phyloP scores from a whole-genome alignment of 2,888 invertebrate genomes.

The Anthoptus insignis region DNA sequence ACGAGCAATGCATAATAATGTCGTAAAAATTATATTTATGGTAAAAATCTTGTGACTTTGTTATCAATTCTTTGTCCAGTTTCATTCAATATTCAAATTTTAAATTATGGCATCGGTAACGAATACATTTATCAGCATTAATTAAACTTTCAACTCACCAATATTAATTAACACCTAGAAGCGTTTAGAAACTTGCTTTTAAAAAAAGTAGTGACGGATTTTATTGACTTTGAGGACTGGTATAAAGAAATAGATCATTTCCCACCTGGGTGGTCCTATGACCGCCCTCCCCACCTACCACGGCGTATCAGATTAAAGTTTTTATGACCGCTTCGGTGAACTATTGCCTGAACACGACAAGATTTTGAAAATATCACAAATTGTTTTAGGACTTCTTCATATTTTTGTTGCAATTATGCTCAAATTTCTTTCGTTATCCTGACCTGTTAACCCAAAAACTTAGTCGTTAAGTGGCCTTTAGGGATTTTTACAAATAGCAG shows the following conservation, averaged over 20 bases:
- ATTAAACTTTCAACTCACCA: not conserved
- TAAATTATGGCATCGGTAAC: slow-evolving; percentile 47
- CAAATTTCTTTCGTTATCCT: slow-evolving; percentile 2
- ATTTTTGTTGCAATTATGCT: slow-evolving; percentile 6
- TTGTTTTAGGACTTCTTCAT: slow-evolving; percentile 20
- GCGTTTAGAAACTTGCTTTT: slow-evolving; percentile 21
- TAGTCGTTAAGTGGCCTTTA: slow-evolving; percentile 30
- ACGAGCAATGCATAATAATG: slow-evolving; percentile 74
- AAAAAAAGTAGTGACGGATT: not conserved
- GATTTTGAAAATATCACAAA: slow-evolving; percentile 30
- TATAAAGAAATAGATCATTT: slow-evolving; percentile 21
- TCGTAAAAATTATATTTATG: slow-evolving; percentile 80
- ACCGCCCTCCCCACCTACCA: slow-evolving; percentile 49
- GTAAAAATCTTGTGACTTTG: slow-evolving; percentile 53
- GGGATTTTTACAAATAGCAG: slow-evolving; percentile 30
- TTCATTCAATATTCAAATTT: slow-evolving; percentile 53
- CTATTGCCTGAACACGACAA: slow-evolving; percentile 53
- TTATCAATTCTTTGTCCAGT: slow-evolving; percentile 43
- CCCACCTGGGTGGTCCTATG: slow-evolving; percentile 66
- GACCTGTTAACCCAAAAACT: slow-evolving; percentile 20
- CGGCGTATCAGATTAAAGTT: slow-evolving; percentile 60
- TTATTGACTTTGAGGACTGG: slow-evolving; percentile 15
- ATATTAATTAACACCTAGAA: slow-evolving; percentile 17
- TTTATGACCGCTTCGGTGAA: slow-evolving; percentile 48
- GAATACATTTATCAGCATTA: not conserved